Evolutionary conservation across 2,113 vertebrate genomes (phyloP), one percentile per base, ranked within the genome.

Genomic region (Tauraco erythrolophus): DNA sequence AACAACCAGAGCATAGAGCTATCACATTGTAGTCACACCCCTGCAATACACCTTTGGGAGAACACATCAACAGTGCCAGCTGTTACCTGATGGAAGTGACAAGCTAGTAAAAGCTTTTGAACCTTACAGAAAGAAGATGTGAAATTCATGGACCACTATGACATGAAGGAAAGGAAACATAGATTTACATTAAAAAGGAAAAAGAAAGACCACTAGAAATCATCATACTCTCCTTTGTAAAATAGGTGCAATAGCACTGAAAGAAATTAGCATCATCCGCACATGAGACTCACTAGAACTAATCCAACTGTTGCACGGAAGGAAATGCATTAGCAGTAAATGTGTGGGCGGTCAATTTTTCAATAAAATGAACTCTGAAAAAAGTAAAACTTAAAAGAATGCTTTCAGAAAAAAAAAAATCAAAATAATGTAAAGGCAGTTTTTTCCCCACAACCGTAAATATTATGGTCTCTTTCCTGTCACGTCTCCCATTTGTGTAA

Each of bases 91-190:
- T 93, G 75, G 53, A n/a, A 84, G 72, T 41, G 78, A 92, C 43
- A 88, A 88, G 18, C 35, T 72, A 68, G 57, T n/a, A 96, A 94
- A 94, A 94, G 60, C 11, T 81, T 89, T 72, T 75, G 45, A 95
- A 82, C 56, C 50, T 95, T 89, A 17, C 3, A 68, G 33, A 2
- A 35, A 30, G 48, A 91, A 88, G 86, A 43, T 84, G n/a, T 37
- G 65, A 74, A 64, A 69, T 72, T 81, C 91, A 96, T 33, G 7
- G n/a, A 88, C 28, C 58, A 70, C 54, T 39, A 41, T 58, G 95
- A 91, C 97, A 85, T 8, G 54, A 51, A 82, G 35, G 45, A 48
- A 5, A 35, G 64, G 30, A 46, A n/a, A 10, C 17, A 17, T 19
- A 62, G 15, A 19, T 84, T 60, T 69, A 35, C 51, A 23, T 37